Base-by-base conservation (phyloP, 2,113 vertebrate species). In the Neolamprologus devosi region DNA sequence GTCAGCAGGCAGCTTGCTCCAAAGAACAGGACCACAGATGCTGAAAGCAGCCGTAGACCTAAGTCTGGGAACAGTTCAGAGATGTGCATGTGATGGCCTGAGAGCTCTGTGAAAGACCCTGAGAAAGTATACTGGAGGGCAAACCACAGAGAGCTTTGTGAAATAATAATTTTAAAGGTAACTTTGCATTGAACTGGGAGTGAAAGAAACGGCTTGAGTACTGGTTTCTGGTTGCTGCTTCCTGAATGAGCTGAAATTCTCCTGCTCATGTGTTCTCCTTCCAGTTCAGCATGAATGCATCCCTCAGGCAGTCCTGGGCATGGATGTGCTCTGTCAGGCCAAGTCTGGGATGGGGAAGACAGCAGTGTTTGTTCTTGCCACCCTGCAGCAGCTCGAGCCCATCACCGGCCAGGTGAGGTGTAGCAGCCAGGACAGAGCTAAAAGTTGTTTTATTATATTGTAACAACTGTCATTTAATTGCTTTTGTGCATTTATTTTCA, bases 301-400 rank as follows among this genome's bases (percentile, higher is more conserved):
- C 83, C 97, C 97, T 45, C 97, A 98, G 93, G 97, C 97, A 78
- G 97, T 98, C 91, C 94, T 98, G 78, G 97, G 97, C 57, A 97
- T 98, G 97, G 97, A 98, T 53, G 95, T 98, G 87, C 92, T 98
- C 33, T 98, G 97, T 93, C 97, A 98, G 93, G 97, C 97, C 82
- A 98, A 98, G 89, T 98, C 97, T 37, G 97, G 97, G 28, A 98
- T 98, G 97, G 97, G 97, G 49, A 98, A 98, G 95, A 98, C 97
- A 0, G 97, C 97, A 0, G 97, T 98, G 33, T 98, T 98, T 35
- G 97, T 98, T 12, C 93, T 98, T 30, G 97, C 97, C 60, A 98
- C 97, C 7, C 95, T 98, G 90, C 97, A 98, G 92, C 97, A 98
- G 95, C 97, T 97, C 0, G 97, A 98, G 68, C 97, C 97, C 1